phyloP scores from a whole-genome alignment of 2,797 vertebrate species.

The Danio kyathit region DNA sequence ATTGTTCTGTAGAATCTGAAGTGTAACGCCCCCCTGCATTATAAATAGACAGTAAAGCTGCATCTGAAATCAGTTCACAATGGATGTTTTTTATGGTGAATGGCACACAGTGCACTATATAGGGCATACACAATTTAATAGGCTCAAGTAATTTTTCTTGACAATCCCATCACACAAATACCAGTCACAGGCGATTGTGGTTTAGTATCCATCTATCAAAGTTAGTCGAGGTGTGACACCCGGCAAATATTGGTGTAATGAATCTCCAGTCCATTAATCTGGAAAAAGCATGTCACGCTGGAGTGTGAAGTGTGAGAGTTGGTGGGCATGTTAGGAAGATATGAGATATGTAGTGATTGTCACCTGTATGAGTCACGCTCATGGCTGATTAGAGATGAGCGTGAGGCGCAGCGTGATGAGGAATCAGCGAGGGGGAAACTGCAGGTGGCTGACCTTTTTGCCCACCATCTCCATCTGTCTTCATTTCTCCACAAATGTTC shows the following conservation, averaged over 20 bases:
- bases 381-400: constrained; percentile 45
- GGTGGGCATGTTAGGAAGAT: constrained; percentile 8
- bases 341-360: constrained; percentile 45
- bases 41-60: too few relatives aligned
- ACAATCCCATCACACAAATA: constrained; percentile 22
- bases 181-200: constrained; percentile 14
- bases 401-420: constrained; percentile 46
- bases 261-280: constrained; percentile 54
- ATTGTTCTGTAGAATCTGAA: too few relatives aligned
- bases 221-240: constrained; percentile 46
- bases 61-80: too few relatives aligned
- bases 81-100: too few relatives aligned
- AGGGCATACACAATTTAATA: background rate
- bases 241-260: constrained; percentile 45
- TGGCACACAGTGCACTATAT: too few relatives aligned
- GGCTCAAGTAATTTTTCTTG: constrained; percentile 29
- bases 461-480: constrained; percentile 57
- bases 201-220: constrained; percentile 43
- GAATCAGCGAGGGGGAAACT: constrained; percentile 53
- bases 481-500: constrained; percentile 53
- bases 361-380: constrained; percentile 57
- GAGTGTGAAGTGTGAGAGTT: constrained; percentile 12
- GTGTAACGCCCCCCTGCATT: too few relatives aligned
- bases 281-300: constrained; percentile 40
- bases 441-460: constrained; percentile 60